These are phyloP conservation scores for Platyscapa corneri DNA, from an alignment of 1,140 invertebrate genomes.

Conservation along the genomic window DNA sequence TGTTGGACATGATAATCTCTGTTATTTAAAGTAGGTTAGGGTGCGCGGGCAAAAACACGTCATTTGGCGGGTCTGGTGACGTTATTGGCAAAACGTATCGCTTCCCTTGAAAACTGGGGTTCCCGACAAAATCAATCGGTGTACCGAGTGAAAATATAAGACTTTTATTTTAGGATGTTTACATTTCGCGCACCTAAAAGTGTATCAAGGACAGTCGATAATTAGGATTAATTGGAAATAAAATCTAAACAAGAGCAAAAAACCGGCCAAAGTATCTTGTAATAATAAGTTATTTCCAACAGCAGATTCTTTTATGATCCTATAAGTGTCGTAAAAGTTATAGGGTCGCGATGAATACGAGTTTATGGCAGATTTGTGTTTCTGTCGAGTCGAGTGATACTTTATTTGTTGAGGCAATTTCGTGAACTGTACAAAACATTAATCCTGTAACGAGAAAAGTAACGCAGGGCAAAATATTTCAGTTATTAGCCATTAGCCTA, in stretches of 20 bases:
- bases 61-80: background rate
- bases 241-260: background rate
- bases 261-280: background rate
- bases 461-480: conserved; percentile 23
- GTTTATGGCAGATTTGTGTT: conserved; percentile 25
- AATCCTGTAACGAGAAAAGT: conserved; percentile 22
- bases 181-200: background rate
- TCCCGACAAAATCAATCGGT: background rate
- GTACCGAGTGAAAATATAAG: background rate
- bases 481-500: conserved; percentile 26
- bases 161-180: background rate
- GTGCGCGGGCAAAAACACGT: background rate
- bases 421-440: background rate
- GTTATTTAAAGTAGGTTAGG: background rate
- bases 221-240: background rate
- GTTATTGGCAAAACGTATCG: background rate
- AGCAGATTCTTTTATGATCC: conserved; percentile 24
- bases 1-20: background rate
- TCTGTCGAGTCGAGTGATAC: conserved; percentile 20
- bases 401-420: conserved; percentile 31
- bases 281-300: background rate
- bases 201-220: background rate
- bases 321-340: conserved; percentile 25
- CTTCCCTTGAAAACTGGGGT: background rate
- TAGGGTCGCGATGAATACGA: background rate